A percentile compares a stretch with the other conserved stretches of the same genome.
phyloP scores from a whole-genome alignment of 2,113 vertebrate genomes.

The Uropsilus gracilis region DNA sequence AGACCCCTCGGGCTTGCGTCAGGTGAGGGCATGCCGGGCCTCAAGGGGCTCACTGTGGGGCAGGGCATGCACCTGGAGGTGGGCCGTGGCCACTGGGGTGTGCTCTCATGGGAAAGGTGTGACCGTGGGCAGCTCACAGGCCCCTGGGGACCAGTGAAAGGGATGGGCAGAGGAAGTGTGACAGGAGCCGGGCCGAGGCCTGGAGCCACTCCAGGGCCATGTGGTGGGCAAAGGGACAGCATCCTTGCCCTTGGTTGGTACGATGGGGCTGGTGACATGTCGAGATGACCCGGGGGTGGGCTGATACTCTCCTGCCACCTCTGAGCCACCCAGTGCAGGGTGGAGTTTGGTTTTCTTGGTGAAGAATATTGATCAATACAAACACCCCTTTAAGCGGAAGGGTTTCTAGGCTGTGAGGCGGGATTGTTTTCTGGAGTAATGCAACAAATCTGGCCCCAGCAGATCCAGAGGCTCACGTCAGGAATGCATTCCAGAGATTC shows the following conservation, averaged over 20 bases:
- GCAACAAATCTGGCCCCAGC: rapidly evolving
- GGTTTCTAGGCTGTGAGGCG: no score
- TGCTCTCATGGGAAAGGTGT: rapidly evolving
- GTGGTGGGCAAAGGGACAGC: rapidly evolving
- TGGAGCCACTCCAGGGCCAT: rapidly evolving
- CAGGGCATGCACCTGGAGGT: rapidly evolving
- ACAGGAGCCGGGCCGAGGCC: background rate
- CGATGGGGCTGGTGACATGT: background rate
- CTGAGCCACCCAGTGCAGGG: background rate
- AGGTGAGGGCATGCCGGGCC: no score
- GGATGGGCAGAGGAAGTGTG: rapidly evolving
- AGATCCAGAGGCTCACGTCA: no score
- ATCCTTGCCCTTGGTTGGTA: no score
- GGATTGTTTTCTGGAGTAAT: rapidly evolving
- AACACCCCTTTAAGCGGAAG: background rate
- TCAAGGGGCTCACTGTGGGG: no score
- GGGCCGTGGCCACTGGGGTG: background rate
- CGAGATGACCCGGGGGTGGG: rapidly evolving
- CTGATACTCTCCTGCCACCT: rapidly evolving
- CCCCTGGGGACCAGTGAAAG: background rate
- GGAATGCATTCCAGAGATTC: background rate
- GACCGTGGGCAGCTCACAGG: rapidly evolving
- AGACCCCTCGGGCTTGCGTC: no score
- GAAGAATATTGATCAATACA: background rate
- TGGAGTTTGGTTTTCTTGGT: background rate